Evolutionary conservation across 2,888 invertebrate genomes (phyloP), one percentile per base, ranked within the genome.

Genomic region (Standfussiana lucernea): DNA sequence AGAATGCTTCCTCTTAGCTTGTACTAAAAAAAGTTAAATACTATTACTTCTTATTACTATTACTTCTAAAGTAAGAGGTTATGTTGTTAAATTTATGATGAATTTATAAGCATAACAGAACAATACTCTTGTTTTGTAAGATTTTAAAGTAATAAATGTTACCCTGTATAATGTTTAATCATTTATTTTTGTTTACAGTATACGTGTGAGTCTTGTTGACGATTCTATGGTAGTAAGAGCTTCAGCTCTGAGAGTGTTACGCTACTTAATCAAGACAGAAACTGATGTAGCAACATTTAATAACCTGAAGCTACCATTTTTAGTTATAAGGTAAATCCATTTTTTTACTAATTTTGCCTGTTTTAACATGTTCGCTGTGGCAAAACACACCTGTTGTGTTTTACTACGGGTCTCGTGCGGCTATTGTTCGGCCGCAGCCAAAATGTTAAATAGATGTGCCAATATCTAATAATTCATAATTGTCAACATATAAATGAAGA

Each of bases 211-310:
- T 76, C 97, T 99, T 87, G 97, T 99, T 74, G 98, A 99, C 94
- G 98, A 99, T 88, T 98, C 98, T 83, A 98, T 99, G 89, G 98
- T 99, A 94, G 98, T 99, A 77, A 97, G 99, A 91, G 98, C 99
- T 85, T 99, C 98, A 75, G 98, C 98, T 59, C 96, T 99, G 84
- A 97, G 99, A 90, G 98, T 98, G 72, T 97, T 99, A 81, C 97
- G 99, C 85, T 98, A 99, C 95, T 97, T 99, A 90, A 97, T 99
- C 75, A 97, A 97, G 91, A 98, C 97, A 86, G 98, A 98, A 91
- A 97, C 98, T 92, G 98, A 99, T 95, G 97, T 99, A 84, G 97
- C 98, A 89, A 97, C 97, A 76, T 98, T 99, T 89, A 98, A 99
- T 93, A 97, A 97, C 88, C 96, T 99, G 85, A 98, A 98, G 92